Conservation (phyloP, 2,113 vertebrate genomes). For the Chaenocephalus aceratus region DNA sequence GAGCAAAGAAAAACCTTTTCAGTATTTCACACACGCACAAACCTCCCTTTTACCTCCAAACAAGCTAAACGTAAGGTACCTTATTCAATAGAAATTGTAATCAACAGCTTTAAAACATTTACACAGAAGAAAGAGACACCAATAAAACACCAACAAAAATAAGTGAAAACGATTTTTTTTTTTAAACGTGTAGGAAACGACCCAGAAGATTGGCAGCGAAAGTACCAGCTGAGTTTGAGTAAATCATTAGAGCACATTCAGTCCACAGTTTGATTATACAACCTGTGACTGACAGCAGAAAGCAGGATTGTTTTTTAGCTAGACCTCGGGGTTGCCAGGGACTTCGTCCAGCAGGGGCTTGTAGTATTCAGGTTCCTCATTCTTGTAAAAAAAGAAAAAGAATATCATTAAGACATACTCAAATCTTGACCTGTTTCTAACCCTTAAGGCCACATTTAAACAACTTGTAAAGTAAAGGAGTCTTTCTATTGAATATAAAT, state of each 20-base stretch:
- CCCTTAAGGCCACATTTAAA: too few relatives aligned
- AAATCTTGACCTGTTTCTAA: not conserved
- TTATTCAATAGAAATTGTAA: not conserved
- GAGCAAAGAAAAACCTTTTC: not conserved
- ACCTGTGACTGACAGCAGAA: not conserved
- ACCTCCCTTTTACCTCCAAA: not conserved
- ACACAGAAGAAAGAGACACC: not conserved
- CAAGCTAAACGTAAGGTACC: not conserved
- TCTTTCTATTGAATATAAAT: not conserved
- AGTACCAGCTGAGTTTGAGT: not conserved
- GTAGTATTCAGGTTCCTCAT: constrained; percentile 53
- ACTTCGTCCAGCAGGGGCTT: constrained; percentile 66
- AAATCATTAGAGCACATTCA: not conserved
- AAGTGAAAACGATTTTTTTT: not conserved
- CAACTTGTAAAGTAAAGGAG: not conserved
- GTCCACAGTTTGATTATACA: not conserved
- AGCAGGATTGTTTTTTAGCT: not conserved
- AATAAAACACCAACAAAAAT: not conserved
- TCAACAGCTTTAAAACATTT: not conserved
- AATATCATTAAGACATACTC: not conserved
- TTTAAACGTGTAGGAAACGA: not conserved
- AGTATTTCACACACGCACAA: not conserved
- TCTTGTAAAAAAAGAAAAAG: constrained; percentile 31
- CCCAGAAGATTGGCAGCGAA: not conserved
- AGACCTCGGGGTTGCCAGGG: constrained; percentile 16